Base-by-base conservation (phyloP, 2,888 invertebrate genomes). In the Elegia similella region DNA sequence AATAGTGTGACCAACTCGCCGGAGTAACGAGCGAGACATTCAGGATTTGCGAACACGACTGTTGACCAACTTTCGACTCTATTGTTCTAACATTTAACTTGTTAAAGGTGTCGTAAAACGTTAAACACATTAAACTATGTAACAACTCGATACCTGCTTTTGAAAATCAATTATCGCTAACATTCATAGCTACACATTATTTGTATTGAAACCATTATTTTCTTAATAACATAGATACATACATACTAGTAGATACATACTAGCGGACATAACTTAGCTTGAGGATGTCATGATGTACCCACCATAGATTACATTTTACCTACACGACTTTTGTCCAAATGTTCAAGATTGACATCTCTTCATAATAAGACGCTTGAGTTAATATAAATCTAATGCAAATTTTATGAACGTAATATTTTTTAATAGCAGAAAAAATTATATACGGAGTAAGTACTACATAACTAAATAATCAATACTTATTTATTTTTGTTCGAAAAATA, bases 1-100 rank as follows among this genome's bases (percentile, higher is more conserved):
- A 55, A 44, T 61, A 58, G 42, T 55, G 63, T 65, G 60, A 60
- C 61, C 63, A 59, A 60, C 56, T 61, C 58, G 59, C 61, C 46
- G 52, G 56, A 57, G 59, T 58, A 44, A 59, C 52, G 55, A 52
- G 56, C 57, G 53, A 15, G 32, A 48, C 15, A 15, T 48, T 48
- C 15, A 48, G 32, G 32, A 15, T 48, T 13, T 32, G 30, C 13
- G 47, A 48, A 47, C 47, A n/a, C 12, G 32, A 8, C 12, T 38
- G 15, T 15, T 30, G 7, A 6, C 23, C 32, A 32, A 47, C 29
- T 47, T 47, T 47, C 29, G 7, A 47, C 47, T 30, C 6, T n/a
- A 13, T 30, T 47, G 47, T 47, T 47, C 12, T 47, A 47, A 30
- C 13, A 29, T 46, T 44, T 23, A 2, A 34, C 34, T 38, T 5